Evolutionary conservation across 2,888 invertebrate species (phyloP), one percentile per base, ranked within the genome.

Genomic region (Rugalucina vietnamica): DNA sequence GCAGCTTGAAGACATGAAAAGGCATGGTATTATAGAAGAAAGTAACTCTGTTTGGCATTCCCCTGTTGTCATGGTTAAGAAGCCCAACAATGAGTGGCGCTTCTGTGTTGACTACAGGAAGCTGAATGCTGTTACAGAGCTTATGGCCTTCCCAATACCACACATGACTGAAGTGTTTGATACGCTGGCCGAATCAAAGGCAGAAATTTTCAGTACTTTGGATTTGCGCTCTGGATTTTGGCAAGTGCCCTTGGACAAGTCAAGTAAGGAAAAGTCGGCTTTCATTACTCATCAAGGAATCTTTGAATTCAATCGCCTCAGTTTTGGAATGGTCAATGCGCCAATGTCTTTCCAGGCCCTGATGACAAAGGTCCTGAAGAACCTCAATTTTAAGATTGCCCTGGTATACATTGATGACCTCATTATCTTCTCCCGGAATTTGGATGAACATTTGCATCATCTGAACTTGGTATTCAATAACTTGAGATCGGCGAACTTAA

Each of bases 291-390:
- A 82, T 32, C 73, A 84, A 50, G 85, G 84, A 10, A 37, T 81
- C 18, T 88, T 77, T 74, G 72, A 83, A 36, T 88, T 79, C 49
- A 82, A 84, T n/a, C 37, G 82, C 14, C 43, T 88, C 14, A 76
- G 82, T n/a, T 89, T 88, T 72, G 85, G 87, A 1, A 75, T 87
- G 4, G 69, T 43, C 1, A 89, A 87, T 81, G 78, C 85, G 0
- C 86, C 87, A 21, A 75, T 69, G 65, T 36, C 76, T 24, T 88
- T 82, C 74, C 84, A 87, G n/a, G n/a, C n/a, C n/a, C n/a, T n/a
- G n/a, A n/a, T n/a, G n/a, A n/a, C n/a, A n/a, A n/a, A n/a, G n/a
- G n/a, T n/a, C n/a, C n/a, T n/a, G n/a, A n/a, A n/a, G n/a, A n/a
- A n/a, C n/a, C n/a, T n/a, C n/a, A n/a, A n/a, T n/a, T n/a, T n/a